Conservation (phyloP, 1,140 invertebrate genomes). For the Rhopalosiphum maidis region DNA sequence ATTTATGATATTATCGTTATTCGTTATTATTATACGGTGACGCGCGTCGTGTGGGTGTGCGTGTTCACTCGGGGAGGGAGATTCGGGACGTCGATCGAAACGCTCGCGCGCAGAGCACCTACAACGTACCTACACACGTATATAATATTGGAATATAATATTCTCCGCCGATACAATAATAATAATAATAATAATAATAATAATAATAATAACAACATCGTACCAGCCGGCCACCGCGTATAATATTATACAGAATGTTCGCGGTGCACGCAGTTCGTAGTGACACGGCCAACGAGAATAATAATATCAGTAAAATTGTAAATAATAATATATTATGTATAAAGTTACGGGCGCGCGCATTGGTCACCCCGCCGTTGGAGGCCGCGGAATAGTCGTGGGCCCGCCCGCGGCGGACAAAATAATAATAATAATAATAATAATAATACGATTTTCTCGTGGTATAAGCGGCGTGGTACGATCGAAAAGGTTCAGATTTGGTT, state of each 20-base stretch:
- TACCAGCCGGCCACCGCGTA: not conserved
- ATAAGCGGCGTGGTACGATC: too few species aligned
- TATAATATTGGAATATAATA: not conserved
- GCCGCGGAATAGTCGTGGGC: not conserved
- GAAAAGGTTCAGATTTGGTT: too few species aligned
- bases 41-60: not conserved
- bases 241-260: not conserved
- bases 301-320: not conserved
- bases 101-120: not conserved
- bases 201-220: not conserved
- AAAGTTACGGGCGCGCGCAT: not conserved
- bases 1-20: conserved; percentile 12
- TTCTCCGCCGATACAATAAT: not conserved
- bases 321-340: not conserved
- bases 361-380: not conserved
- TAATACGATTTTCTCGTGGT: too few species aligned
- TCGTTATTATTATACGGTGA: not conserved
- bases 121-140: not conserved
- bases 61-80: not conserved
- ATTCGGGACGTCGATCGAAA: not conserved
- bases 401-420: not conserved
- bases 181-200: not conserved
- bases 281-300: not conserved
- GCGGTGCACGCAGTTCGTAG: not conserved
- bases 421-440: not conserved